Evolutionary conservation across 53 echinoderm and acorn worm species (phyloP).

Genomic region (Hippasteria phrygiana): DNA sequence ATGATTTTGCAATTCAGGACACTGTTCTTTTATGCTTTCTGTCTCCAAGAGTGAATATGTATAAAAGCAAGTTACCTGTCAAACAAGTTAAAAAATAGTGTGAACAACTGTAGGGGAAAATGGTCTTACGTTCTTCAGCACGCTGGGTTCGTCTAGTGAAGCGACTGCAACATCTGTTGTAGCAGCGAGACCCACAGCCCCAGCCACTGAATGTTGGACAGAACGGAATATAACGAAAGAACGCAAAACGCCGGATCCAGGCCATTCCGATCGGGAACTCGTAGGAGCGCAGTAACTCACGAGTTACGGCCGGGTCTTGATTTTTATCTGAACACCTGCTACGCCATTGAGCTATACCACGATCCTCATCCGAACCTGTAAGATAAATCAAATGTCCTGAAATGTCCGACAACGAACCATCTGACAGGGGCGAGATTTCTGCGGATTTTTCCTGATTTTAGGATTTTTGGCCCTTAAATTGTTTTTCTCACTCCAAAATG

Average conservation of each 20-base stretch:
- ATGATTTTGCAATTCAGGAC: too few species aligned
- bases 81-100: too few species aligned
- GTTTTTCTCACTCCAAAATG: too few species aligned
- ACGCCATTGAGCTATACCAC: conserved; percentile 77
- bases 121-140: neutral
- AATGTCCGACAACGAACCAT: too few species aligned
- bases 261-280: conserved; percentile 81
- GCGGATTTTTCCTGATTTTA: too few species aligned
- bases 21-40: too few species aligned
- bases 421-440: too few species aligned
- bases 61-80: too few species aligned
- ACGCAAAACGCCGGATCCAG: conserved; percentile 57
- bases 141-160: neutral
- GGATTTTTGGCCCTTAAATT: too few species aligned
- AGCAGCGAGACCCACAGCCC: neutral
- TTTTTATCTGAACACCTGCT: conserved; percentile 32
- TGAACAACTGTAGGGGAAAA: too few species aligned
- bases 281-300: conserved; percentile 67
- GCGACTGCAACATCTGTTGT: neutral
- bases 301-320: conserved; percentile 44
- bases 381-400: neutral
- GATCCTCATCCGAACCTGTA: conserved; percentile 73
- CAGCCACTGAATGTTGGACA: conserved; percentile 79
- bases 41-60: too few species aligned
- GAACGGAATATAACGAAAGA: conserved; percentile 72